Conservation (phyloP, 1,140 invertebrate species). For the Drosophila obscura region DNA sequence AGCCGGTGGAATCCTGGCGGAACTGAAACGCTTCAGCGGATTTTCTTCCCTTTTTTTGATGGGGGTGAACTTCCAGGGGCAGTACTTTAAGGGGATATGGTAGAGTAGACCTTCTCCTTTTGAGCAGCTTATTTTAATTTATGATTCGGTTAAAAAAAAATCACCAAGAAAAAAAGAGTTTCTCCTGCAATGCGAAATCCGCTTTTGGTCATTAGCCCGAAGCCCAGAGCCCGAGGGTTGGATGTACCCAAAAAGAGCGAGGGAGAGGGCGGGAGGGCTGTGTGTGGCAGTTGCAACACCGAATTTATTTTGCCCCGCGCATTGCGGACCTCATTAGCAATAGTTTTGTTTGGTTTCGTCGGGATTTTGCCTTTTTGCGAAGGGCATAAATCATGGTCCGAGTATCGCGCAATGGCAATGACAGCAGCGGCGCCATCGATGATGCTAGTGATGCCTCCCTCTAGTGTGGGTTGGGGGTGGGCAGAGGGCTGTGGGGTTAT, state of each 20-base stretch:
- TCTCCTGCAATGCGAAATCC: constrained; percentile 58
- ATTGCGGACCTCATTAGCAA: constrained; percentile 51
- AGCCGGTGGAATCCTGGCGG: constrained; percentile 35
- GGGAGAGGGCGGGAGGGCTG: not conserved
- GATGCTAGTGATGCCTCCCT: constrained; percentile 26
- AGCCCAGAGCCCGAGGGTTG: constrained; percentile 5
- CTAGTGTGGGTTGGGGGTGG: no score
- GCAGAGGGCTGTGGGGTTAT: not conserved
- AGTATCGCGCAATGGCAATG: constrained; percentile 26
- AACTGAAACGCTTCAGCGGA: constrained; percentile 30
- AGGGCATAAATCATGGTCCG: constrained; percentile 42
- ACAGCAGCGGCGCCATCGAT: constrained; percentile 49
- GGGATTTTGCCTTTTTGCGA: constrained; percentile 30
- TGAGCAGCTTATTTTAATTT: constrained; percentile 46
- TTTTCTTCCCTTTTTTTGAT: constrained; percentile 14
- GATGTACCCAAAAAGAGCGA: not conserved
- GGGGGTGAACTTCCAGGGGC: not conserved
- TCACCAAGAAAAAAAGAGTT: constrained; percentile 24
- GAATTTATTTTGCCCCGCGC: constrained; percentile 44
- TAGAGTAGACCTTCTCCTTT: not conserved
- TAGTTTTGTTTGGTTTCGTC: constrained; percentile 49
- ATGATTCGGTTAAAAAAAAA: constrained; percentile 22
- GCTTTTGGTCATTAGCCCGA: constrained; percentile 50
- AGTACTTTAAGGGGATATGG: no score
- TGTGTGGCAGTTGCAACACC: not conserved